Conservation (phyloP, 2,113 vertebrate genomes). For the Leptobrachium ailaonicum region DNA sequence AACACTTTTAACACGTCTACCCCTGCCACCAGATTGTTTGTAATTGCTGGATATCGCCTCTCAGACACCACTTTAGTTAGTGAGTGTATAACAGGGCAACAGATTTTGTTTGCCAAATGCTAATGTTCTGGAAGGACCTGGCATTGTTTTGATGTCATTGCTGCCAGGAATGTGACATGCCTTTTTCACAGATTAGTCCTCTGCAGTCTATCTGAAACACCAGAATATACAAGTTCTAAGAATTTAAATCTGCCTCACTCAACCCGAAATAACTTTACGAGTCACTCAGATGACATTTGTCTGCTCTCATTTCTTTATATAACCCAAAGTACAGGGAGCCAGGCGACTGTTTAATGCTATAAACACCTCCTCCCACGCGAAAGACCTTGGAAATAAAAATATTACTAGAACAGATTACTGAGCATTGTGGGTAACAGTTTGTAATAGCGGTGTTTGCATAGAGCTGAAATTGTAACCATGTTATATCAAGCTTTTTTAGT, state of each 20-base stretch:
- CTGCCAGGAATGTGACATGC: constrained; percentile 24
- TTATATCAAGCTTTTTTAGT: no score
- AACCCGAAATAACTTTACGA: constrained; percentile 11
- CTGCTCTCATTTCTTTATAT: constrained; percentile 29
- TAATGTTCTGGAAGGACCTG: neutral
- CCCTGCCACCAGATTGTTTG: no score
- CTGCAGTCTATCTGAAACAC: constrained; percentile 24
- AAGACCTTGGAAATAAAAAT: no score
- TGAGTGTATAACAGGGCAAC: neutral
- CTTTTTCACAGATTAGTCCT: neutral
- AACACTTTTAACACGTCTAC: neutral
- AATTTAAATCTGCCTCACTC: constrained; percentile 33
- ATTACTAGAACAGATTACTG: no score
- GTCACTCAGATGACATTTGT: constrained; percentile 27
- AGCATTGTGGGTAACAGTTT: no score
- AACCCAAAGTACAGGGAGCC: constrained; percentile 5
- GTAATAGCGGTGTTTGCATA: no score
- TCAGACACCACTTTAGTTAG: neutral
- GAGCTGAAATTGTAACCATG: no score
- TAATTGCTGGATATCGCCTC: neutral
- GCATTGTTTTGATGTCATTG: neutral
- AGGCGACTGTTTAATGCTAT: constrained; percentile 5
- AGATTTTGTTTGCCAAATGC: neutral
- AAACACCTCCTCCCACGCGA: neutral
- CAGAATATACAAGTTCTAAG: constrained; percentile 32